Base-by-base conservation (phyloP, 2,113 vertebrate species). In the Columbina picui region DNA sequence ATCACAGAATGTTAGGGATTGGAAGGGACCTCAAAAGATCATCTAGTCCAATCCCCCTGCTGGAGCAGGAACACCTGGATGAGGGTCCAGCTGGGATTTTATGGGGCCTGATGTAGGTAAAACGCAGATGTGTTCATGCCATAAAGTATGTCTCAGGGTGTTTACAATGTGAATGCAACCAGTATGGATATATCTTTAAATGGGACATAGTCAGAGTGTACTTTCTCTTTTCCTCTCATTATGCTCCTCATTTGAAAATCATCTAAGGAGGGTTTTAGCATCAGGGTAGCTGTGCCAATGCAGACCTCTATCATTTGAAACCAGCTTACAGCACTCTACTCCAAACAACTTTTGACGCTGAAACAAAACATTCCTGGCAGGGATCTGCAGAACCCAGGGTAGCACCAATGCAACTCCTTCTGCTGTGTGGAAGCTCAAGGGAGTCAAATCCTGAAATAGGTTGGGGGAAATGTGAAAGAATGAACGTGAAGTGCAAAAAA, bases 401-500 rank as follows among this genome's bases (percentile, higher is more conserved):
- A 91, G 79, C 76, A 91, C 85, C 92, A 92, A 13, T 21, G 59
- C 78, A 93, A 88, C 90, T 92, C 68, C 38, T 97, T 76, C 74
- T 96, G 70, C 30, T 69, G 78, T 45, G 15, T 50, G 67, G 90
- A 93, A 78, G 55, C 85, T 84, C 71, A 43, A 32, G 71, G 50
- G 85, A 84, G 50, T 71, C 63, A 91, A 91, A 83, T 32, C 29
- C 60, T 75, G 78, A 80, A 87, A 88, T 6, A 64, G 20, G 73
- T 64, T 86, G 68, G 34, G 82, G 68, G 32, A 93, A 87, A 94
- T 71, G 14, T 32, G 41, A 71, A 69, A 80, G 47, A 61, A 89
- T 30, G 34, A 63, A 68, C 69, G 49, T 56, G 69, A 65, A 87
- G 80, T 49, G 76, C 84, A 92, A 70, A 70, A 70, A 10, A 50